These are phyloP conservation scores for Dromas ardeola DNA, from an alignment of 2,113 vertebrate species.

Conservation along the genomic window DNA sequence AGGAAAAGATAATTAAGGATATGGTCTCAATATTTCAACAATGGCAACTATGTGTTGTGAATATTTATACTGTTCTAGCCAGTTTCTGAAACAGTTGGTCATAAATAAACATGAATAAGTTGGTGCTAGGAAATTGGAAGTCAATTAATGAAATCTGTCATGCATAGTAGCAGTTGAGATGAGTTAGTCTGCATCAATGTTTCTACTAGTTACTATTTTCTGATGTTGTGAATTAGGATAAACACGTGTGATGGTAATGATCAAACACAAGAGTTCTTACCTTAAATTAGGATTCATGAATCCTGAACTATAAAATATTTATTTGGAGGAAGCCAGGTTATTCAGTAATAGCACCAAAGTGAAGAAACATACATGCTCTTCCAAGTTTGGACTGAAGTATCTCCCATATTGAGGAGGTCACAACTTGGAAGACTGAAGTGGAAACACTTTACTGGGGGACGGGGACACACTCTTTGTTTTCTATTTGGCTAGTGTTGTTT, in stretches of 20 bases:
- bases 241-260: neutral
- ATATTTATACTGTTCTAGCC: conserved; percentile 25
- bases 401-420: neutral
- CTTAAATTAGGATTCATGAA: neutral
- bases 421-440: neutral
- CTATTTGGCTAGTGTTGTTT: neutral
- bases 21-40: conserved; percentile 33
- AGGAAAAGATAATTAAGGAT: conserved; percentile 53
- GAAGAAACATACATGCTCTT: neutral
- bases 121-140: conserved; percentile 18
- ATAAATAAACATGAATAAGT: conserved; percentile 62
- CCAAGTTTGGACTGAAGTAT: neutral
- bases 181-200: neutral
- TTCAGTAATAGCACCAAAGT: neutral
- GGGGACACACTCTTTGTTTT: neutral
- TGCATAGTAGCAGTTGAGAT: conserved; percentile 7
- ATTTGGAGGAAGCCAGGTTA: neutral
- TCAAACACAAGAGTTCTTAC: neutral
- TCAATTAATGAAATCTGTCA: conserved; percentile 48
- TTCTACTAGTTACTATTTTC: neutral
- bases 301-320: neutral
- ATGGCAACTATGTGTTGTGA: conserved; percentile 18
- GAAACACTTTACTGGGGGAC: neutral
- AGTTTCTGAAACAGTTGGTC: conserved; percentile 48
- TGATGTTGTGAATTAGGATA: neutral